phyloP scores from a whole-genome alignment of 2,113 vertebrate species.

The Sylvia atricapilla region DNA sequence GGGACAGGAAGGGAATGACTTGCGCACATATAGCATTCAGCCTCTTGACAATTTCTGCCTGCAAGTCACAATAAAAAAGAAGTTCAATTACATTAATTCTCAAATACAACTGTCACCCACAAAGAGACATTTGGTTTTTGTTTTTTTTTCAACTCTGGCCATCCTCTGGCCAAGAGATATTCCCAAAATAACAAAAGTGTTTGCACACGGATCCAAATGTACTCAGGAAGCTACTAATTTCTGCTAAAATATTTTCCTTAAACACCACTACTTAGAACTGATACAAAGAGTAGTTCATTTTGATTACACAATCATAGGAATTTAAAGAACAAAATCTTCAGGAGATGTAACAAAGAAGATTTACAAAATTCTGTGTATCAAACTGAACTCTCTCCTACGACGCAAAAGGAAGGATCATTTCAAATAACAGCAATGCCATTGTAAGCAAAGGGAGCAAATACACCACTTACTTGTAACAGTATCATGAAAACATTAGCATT shows the following conservation, averaged over 20 bases:
- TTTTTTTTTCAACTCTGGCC: not conserved
- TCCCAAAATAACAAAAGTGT: not conserved
- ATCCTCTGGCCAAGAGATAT: not conserved
- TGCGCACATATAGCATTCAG: constrained; percentile 98
- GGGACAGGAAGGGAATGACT: constrained; percentile 96
- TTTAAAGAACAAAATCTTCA: not conserved
- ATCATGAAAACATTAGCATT: not conserved
- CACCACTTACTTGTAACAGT: not conserved
- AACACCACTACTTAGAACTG: constrained; percentile 24
- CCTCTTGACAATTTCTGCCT: constrained; percentile 97
- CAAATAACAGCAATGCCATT: not conserved
- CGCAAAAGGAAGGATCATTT: not conserved
- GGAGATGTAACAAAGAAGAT: not conserved
- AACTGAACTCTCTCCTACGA: not conserved
- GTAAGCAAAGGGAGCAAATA: not conserved
- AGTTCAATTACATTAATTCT: constrained; percentile 52
- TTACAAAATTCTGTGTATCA: not conserved
- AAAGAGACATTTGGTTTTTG: not conserved
- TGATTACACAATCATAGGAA: not conserved
- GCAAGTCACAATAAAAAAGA: constrained; percentile 69
- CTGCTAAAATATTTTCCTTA: not conserved
- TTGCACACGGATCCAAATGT: not conserved
- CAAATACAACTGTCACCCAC: not conserved
- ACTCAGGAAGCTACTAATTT: constrained; percentile 11
- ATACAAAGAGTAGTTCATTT: constrained; percentile 28